phyloP scores from a whole-genome alignment of 30 jellyfish, hydroid and myxozoan genomes.

The Hydractinia symbiolongicarpus region DNA sequence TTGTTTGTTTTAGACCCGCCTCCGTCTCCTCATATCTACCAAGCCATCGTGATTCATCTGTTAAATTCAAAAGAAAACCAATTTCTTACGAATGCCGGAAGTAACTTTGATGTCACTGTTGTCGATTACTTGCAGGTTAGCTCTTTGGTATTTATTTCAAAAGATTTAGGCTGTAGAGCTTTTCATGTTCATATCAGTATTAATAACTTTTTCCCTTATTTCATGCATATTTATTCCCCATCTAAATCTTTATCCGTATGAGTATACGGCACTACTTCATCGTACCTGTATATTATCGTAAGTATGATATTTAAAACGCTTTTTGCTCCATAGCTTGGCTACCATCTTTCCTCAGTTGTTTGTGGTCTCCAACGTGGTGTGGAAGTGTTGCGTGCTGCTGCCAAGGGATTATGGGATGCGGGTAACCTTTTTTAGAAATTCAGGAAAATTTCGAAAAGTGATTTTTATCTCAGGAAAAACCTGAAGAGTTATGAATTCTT shows the following conservation, averaged over 20 bases:
- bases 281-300: too few relatives aligned
- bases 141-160: neutral
- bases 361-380: conserved; percentile 40
- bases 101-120: conserved; percentile 42
- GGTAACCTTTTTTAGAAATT: conserved; percentile 26
- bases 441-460: too few relatives aligned
- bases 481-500: too few relatives aligned
- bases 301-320: too few relatives aligned
- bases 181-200: too few relatives aligned
- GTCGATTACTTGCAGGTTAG: conserved; percentile 61
- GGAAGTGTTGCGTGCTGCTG: conserved; percentile 67
- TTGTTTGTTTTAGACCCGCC: conserved; percentile 56
- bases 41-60: conserved; percentile 55
- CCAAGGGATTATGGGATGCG: conserved; percentile 61
- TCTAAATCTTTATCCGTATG: too few relatives aligned
- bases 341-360: conserved; percentile 23
- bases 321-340: conserved; percentile 19
- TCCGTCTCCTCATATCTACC: conserved; percentile 62
- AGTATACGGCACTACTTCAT: too few relatives aligned
- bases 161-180: too few relatives aligned
- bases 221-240: too few relatives aligned
- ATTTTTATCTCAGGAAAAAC: too few relatives aligned
- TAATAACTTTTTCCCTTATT: too few relatives aligned
- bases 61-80: conserved; percentile 68
- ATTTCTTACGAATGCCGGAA: conserved; percentile 66